Percentiles rank a stretch among this genome's conserved stretches.
phyloP scores from a whole-genome alignment of 2,888 invertebrate genomes.

The Lycophotia porphyrea region DNA sequence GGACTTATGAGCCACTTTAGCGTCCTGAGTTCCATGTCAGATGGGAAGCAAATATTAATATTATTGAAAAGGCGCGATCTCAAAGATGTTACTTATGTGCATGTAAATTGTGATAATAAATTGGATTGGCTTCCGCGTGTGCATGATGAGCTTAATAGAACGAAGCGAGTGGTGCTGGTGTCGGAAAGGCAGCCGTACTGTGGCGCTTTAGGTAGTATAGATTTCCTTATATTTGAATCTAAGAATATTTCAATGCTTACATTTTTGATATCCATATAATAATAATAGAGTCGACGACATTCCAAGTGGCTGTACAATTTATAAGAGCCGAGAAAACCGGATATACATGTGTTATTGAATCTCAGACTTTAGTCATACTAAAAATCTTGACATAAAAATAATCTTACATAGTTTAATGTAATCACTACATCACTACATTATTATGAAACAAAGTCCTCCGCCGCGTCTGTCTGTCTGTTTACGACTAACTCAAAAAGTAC shows the following conservation, averaged over 20 bases:
- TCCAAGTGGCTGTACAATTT: background rate
- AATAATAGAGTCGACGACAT: too few relatives aligned
- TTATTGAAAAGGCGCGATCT: conserved; percentile 70
- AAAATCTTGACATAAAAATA: too few relatives aligned
- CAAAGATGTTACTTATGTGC: conserved; percentile 67
- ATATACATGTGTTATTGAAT: too few relatives aligned
- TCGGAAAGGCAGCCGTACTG: conserved; percentile 76
- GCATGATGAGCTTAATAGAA: conserved; percentile 71
- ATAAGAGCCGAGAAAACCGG: background rate
- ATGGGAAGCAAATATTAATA: conserved; percentile 71
- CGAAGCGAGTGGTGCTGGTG: conserved; percentile 72
- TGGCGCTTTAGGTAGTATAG: conserved; percentile 74
- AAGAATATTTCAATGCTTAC: background rate
- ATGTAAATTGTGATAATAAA: conserved; percentile 71
- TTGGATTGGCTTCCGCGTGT: conserved; percentile 75
- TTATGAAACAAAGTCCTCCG: too few relatives aligned
- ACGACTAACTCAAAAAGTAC: too few relatives aligned
- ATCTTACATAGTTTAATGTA: too few relatives aligned
- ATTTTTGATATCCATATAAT: too few relatives aligned
- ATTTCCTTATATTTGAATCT: background rate
- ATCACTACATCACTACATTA: too few relatives aligned
- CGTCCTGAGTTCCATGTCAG: conserved; percentile 73
- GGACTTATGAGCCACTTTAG: conserved; percentile 68
- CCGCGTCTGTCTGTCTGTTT: too few relatives aligned
- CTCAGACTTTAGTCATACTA: too few relatives aligned